Conservation (phyloP, 2,888 invertebrate genomes). For the Byasa hedistus region DNA sequence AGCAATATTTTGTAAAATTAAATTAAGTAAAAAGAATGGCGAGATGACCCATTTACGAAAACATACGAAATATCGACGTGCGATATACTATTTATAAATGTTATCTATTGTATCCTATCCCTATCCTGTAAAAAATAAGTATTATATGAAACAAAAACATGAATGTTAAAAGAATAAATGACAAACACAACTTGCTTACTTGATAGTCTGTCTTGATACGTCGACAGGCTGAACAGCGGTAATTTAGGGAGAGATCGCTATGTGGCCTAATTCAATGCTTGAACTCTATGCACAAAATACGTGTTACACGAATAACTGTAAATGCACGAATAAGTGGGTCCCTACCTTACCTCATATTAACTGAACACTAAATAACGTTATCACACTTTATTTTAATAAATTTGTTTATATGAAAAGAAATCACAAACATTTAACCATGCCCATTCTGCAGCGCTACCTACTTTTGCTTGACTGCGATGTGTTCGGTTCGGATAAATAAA, state of each 20-base stretch:
- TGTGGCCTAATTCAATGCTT: constrained; percentile 81
- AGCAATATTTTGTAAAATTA: constrained; percentile 58
- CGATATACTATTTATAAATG: constrained; percentile 61
- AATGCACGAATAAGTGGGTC: constrained; percentile 71
- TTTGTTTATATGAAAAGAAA: constrained; percentile 46
- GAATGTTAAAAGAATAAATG: constrained; percentile 39
- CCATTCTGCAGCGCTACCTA: constrained; percentile 63
- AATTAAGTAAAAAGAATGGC: constrained; percentile 72
- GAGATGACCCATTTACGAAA: constrained; percentile 80
- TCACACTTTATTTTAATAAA: constrained; percentile 40
- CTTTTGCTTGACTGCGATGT: constrained; percentile 65
- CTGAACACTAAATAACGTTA: constrained; percentile 40
- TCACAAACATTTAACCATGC: constrained; percentile 66
- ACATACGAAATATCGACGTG: constrained; percentile 75
- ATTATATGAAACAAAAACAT: constrained; percentile 35
- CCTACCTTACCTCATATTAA: constrained; percentile 42
- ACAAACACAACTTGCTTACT: constrained; percentile 66
- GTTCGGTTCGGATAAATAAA: constrained; percentile 37
- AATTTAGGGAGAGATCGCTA: constrained; percentile 82
- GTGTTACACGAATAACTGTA: constrained; percentile 80
- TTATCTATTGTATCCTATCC: constrained; percentile 51
- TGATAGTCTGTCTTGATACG: constrained; percentile 68
- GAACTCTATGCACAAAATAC: constrained; percentile 80
- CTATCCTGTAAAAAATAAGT: constrained; percentile 32
- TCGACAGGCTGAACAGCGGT: constrained; percentile 81